Evolutionary conservation across 2,113 vertebrate genomes (phyloP), one percentile per base, ranked within the genome.

Genomic region (Nipponia nippon): DNA sequence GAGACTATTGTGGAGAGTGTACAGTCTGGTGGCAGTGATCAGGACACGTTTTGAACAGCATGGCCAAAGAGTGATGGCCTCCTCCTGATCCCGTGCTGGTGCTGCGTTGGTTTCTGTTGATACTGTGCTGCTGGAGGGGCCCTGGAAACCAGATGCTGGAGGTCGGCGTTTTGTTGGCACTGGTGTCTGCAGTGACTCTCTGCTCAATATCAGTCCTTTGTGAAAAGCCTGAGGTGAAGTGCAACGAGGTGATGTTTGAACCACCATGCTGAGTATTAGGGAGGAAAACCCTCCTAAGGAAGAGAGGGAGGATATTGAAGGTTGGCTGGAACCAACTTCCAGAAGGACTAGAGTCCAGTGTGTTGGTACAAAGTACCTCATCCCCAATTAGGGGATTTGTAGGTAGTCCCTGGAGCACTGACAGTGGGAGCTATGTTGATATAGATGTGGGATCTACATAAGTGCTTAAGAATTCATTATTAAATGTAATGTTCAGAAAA

Each of bases 71-170:
- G 5, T 38, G 29, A 16, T 58, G 42, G 42, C 30, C 16, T n/a
- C 46, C 34, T 61, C 47, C 47, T 26, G 16, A 42, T 26, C 27
- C 34, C 56, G 9, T 46, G 25, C 16, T 56, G 47, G 29, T 50
- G 70, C n/a, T 71, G 12, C 0, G 0, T 10, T 85, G 22, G 30
- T 22, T 76, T 59, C 90, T 53, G 2, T 20, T 1, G 3, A 36
- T 27, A 9, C 16, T 38, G 4, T 16, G 42, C 40, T 65, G 29
- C 34, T 69, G 71, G 29, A 90, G 53, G 21, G 18, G 21, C 12
- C 27, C 71, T 47, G 46, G 1, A 7, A 66, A 40, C 50, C 86
- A 32, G 7, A 11, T 49, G 32, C 65, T 67, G 42, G 59, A 53
- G 38, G 14, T 9, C 4, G 3, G 25, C 25, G 4, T 69, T 30